Base-by-base conservation (phyloP, 2,888 invertebrate species). In the Serripes groenlandicus region DNA sequence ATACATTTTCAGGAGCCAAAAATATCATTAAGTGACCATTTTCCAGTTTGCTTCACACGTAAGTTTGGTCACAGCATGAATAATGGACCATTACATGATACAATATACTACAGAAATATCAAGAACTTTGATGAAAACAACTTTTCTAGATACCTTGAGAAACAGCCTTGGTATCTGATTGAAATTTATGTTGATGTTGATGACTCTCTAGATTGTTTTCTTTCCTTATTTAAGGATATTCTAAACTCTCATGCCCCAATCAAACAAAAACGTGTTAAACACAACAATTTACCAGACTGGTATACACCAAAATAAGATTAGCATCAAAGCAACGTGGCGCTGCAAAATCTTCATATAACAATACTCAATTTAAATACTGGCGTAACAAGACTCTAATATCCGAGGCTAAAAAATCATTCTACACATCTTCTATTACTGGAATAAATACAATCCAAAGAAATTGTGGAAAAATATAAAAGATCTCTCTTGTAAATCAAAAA, bases 21-120 rank as follows among this genome's bases (percentile, higher is more conserved):
- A 35, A 54, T 69, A 32, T 23, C 70, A n/a, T 3, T 76, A 21
- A 76, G 76, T 70, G 76, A 76, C 26, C 60, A 76, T 70, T 76
- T 30, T 30, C 70, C 76, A n/a, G 70, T 70, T 28, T 75, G 76
- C 28, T 69, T 70, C 23, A 70, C 49, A 0, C 32, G 70, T 1
- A 58, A 69, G 62, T 18, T 30, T 18, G 23, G 37, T 23, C 1
- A 9, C 1, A 7, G 15, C 34, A 7, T 28, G n/a, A 11, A 35
- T 15, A 34, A 54, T 30, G 60, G 42, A 4, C 42, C 69, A n/a
- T 11, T 35, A 42, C 70, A 69, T 23, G 37, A 56, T 26, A 34
- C 49, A 30, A 70, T 76, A 3, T 58, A 37, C 18, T 76, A 76
- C 49, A 58, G 70, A 42, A 21, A 28, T 23, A 18, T 37, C 11